Evolutionary conservation across 2,888 invertebrate genomes (phyloP), one percentile per base, ranked within the genome.

Genomic region (Pachycephus smyrnensis): DNA sequence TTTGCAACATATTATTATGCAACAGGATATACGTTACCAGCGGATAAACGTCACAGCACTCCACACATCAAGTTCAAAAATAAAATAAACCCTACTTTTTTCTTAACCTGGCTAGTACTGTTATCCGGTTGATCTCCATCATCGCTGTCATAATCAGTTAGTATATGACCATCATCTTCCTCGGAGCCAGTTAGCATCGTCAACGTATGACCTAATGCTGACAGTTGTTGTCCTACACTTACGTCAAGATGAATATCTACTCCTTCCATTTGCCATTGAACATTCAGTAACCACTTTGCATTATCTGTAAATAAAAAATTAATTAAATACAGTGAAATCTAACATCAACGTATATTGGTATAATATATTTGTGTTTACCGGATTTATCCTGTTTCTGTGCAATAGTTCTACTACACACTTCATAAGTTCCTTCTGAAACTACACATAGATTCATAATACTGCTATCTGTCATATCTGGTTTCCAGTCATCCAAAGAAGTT

Each of bases 201-300:
- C 77, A 99, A 94, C 0, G 99, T 99, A 91, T 98, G 97, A 0
- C 98, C 98, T 68, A 99, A 93, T 0, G 98, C 96, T 0, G 98
- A 98, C 36, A 99, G 93, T 89, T 98, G 97, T 91, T 99, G 98
- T 76, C 99, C 99, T 73, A 99, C 98, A 90, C 97, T 98, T 0
- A 98, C 97, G 92, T 99, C 98, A 78, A 99, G 92, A 91, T 99
- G 98, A 83, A 99, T 98, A 89, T 98, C 98, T 12, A 99, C 98
- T 75, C 99, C 99, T 91, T 99, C 98, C 99, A 99, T 99, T 92
- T 99, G 97, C 98, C 99, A 99, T 83, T 98, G 96, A 1, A 99
- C 98, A 92, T 99, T 99, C 79, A 99, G 93, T 88, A 99, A 95
- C 99, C 99, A 99, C 90, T 99, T 99, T 4, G 99, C 99, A 92